Conservation (phyloP, 1,140 invertebrate species). For the Atta texana region DNA sequence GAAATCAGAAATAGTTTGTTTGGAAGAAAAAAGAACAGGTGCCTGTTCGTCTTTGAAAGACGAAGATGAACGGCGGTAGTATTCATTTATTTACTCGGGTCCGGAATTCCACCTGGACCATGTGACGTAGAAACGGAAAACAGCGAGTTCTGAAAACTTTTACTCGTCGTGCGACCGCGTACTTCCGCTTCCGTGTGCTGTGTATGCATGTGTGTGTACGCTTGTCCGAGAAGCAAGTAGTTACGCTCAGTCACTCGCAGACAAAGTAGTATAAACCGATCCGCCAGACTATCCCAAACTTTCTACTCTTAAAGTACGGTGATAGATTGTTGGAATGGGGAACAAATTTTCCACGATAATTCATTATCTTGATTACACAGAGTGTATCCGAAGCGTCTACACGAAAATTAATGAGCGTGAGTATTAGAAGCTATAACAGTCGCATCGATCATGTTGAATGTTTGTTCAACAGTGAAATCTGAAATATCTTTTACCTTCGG, state of each 20-base stretch:
- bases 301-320: constrained; percentile 32
- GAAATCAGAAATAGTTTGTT: constrained; percentile 35
- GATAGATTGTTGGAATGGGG: constrained; percentile 43
- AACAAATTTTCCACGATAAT: constrained; percentile 45
- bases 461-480: constrained; percentile 2
- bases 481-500: neutral
- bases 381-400: constrained; percentile 34
- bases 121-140: constrained; percentile 49
- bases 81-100: constrained; percentile 66
- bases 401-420: constrained; percentile 46
- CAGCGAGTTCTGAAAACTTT: constrained; percentile 48
- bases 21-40: constrained; percentile 3
- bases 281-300: constrained; percentile 13
- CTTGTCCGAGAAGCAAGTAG: constrained; percentile 24
- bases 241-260: constrained; percentile 42
- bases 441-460: constrained; percentile 20
- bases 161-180: constrained; percentile 2
- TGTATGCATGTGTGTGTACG: neutral
- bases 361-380: constrained; percentile 53
- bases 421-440: constrained; percentile 12
- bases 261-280: constrained; percentile 56
- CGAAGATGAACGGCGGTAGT: constrained; percentile 37
- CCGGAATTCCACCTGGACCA: constrained; percentile 23
- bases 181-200: constrained; percentile 18
- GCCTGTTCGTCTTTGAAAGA: constrained; percentile 33